Percentiles rank a stretch among this genome's conserved stretches.
phyloP scores from a whole-genome alignment of 2,797 vertebrate species.

The Micrastur ruficollis region DNA sequence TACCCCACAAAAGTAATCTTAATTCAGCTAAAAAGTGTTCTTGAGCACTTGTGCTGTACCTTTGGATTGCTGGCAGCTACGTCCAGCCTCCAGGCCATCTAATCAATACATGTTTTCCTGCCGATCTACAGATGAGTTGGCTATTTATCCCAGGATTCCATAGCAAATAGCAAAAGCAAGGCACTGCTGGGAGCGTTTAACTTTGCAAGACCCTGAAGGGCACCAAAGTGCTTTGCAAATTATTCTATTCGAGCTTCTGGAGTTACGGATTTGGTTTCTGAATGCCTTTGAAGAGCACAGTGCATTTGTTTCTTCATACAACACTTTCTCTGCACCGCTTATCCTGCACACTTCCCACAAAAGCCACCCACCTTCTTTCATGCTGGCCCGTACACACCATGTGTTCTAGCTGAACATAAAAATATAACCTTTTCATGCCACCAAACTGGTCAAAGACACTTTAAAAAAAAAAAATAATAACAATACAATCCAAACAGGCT shows the following conservation, averaged over 20 bases:
- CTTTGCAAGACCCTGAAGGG: neutral
- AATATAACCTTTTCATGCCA: neutral
- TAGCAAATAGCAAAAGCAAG: slow-evolving; percentile 40
- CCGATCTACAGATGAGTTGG: neutral
- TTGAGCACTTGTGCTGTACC: neutral
- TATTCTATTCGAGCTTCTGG: neutral
- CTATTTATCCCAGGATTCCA: neutral
- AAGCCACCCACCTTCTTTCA: neutral
- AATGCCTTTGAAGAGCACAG: neutral
- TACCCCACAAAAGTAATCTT: neutral
- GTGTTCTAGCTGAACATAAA: neutral
- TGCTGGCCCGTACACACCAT: rapidly evolving
- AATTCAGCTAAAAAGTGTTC: neutral
- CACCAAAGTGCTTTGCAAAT: neutral
- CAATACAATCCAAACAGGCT: neutral
- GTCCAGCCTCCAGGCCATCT: neutral
- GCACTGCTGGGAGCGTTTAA: neutral
- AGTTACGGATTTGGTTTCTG: neutral
- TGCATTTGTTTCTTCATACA: neutral
- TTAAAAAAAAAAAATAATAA: neutral
- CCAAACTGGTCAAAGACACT: neutral
- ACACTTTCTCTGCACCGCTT: neutral
- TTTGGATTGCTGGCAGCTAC: neutral
- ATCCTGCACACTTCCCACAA: neutral
- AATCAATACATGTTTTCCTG: neutral